These are phyloP conservation scores for Planococcus citri DNA, from an alignment of 1,140 invertebrate species.

Conservation along the genomic window DNA sequence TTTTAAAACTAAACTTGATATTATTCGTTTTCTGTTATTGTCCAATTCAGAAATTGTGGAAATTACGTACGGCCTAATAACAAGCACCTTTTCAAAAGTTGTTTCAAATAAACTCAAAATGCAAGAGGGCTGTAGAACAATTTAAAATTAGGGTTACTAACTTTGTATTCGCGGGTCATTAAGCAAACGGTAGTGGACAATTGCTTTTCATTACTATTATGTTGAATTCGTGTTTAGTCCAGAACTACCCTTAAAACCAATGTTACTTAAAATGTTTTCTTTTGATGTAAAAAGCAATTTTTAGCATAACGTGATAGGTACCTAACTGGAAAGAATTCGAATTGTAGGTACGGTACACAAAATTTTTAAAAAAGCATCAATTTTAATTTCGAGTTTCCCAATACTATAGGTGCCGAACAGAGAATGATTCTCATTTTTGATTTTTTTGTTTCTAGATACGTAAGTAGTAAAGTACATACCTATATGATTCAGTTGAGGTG, in stretches of 20 bases:
- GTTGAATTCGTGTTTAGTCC: neutral
- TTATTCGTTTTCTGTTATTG: slow-evolving; percentile 5
- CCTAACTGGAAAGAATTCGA: too few relatives aligned
- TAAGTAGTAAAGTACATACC: too few relatives aligned
- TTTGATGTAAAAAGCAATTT: neutral
- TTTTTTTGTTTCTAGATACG: too few relatives aligned
- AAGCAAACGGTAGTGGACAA: slow-evolving; percentile 16
- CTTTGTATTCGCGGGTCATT: slow-evolving; percentile 19
- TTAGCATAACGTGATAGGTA: neutral
- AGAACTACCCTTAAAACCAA: neutral
- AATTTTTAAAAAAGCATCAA: too few relatives aligned
- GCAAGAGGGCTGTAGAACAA: slow-evolving; percentile 8
- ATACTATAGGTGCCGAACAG: too few relatives aligned
- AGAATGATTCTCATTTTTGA: too few relatives aligned
- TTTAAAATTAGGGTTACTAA: slow-evolving; percentile 19
- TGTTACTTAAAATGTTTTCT: neutral
- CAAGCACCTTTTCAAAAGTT: slow-evolving; percentile 19
- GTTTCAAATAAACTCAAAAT: slow-evolving; percentile 12
- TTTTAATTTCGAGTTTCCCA: too few relatives aligned
- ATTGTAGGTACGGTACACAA: too few relatives aligned
- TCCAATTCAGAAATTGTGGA: neutral
- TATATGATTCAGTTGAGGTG: too few relatives aligned
- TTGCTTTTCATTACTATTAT: slow-evolving; percentile 14
- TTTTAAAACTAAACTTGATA: too few relatives aligned
- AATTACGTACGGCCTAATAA: slow-evolving; percentile 20